A percentile compares a stretch with the other conserved stretches of the same genome.
Evolutionary conservation across 23 tunicate genomes (phyloP).

Genomic region (Styela plicata): DNA sequence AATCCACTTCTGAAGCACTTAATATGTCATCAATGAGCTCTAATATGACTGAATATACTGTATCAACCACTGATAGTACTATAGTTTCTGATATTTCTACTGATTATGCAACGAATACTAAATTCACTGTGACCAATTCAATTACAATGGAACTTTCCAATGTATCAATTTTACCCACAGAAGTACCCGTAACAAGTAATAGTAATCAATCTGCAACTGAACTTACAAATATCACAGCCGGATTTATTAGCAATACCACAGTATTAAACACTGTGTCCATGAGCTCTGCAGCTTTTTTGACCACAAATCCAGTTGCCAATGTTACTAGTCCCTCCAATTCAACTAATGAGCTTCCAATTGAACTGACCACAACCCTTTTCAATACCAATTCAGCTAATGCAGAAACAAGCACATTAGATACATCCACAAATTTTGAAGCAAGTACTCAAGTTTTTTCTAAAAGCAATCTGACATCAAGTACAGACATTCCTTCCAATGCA

Average conservation of each 20-base stretch:
- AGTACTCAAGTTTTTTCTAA: slow-evolving; percentile 7
- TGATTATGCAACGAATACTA: background rate
- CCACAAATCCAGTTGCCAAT: no score
- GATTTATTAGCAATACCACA: no score
- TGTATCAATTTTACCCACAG: background rate
- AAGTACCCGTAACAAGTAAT: background rate
- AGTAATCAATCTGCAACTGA: background rate
- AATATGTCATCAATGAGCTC: background rate
- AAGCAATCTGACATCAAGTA: no score
- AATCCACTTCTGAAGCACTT: background rate
- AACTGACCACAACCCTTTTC: no score
- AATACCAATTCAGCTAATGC: slow-evolving; percentile 4
- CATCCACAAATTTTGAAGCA: background rate
- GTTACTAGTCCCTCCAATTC: no score
- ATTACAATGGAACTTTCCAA: background rate
- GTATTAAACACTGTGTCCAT: no score
- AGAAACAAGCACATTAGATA: background rate
- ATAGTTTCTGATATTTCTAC: background rate
- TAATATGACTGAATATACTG: background rate
- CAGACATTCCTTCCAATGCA: no score
- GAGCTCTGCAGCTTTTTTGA: no score
- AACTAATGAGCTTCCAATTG: no score
- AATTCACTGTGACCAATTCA: background rate
- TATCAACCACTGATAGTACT: background rate
- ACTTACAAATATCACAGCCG: no score